Evolutionary conservation across 2,797 vertebrate species (phyloP), one percentile per base, ranked within the genome.

Genomic region (Linurgus olivaceus): DNA sequence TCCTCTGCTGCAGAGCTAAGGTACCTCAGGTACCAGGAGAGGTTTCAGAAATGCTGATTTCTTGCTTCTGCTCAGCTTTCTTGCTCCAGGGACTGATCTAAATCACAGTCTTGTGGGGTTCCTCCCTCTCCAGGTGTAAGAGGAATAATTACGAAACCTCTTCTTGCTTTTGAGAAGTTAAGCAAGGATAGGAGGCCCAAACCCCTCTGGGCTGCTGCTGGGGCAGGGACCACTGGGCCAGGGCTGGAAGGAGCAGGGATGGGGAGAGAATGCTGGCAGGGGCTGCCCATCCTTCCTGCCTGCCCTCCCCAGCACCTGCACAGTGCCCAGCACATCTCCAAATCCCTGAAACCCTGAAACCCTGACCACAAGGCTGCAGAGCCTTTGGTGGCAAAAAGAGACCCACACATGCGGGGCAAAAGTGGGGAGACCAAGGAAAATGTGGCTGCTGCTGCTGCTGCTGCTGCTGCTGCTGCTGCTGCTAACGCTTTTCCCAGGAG

Each of bases 351-450:
- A 58, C 18, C 35, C 2, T 50, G 50, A 61, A 38, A 58, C 11
- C 3, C 33, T 16, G 5, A 47, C 2, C 0, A 7, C 2, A 48
- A 23, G 25, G 17, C 35, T 37, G 50, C 42, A 33, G 25, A 63
- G 24, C 26, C 1, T 38, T n/a, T 2, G 2, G 3, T 2, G 18
- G 13, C 54, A 33, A 17, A 51, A 37, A 47, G 21, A 54, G 37
- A 57, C 26, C 25, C 1, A 0, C 3, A 5, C 1, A 0, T 24
- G 0, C 25, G 17, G 35, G 35, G 26, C 8, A 57, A n/a, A 71
- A 35, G 7, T 2, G 2, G 21, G n/a, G 83, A 19, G 1, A 5
- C 21, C 1, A 2, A 52, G 14, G 0, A 2, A 48, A 48, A 28
- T 2, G 1, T 7, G 61, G 37, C 37, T 37, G 37, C 13, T 26